Base-by-base conservation (phyloP, 2,797 vertebrate genomes). In the Sebastes kiyomatsui region DNA sequence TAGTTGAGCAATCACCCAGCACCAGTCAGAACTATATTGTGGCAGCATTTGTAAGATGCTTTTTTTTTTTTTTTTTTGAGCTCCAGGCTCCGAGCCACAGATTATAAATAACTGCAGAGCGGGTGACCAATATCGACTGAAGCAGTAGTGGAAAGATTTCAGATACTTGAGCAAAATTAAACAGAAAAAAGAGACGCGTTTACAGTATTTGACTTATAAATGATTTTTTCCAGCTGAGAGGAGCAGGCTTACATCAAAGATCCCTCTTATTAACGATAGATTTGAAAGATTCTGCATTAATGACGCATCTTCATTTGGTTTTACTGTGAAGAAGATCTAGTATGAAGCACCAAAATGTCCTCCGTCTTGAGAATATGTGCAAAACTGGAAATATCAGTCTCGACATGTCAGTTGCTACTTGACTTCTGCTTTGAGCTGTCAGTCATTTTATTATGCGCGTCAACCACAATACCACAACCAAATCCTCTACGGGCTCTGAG, bases 61-160 rank as follows among this genome's bases (percentile, higher is more conserved):
- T 82, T 87, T 23, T 58, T 10, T 8, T 64, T 65, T 18, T 27
- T 67, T 12, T 11, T 69, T 64, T 60, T 69, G 79, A 72, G 88
- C 87, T 83, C 79, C 0, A 18, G 90, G 88, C 91, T 69, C 28
- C 0, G 64, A 83, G 91, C 87, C 91, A 89, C 84, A 9, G 83
- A 82, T 88, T 92, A 92, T 82, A 90, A 93, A 93, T 92, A 92
- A 87, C 90, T 60, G 65, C 75, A 69, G 84, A 83, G 86, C 85
- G 60, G 81, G 68, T 67, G 83, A 89, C 81, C 83, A 76, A 66
- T 68, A 85, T 73, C 49, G 10, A 70, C 59, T 46, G 67, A 83
- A 88, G 69, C 66, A 58, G 68, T 52, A 13, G 67, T 54, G 79
- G 76, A 83, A 75, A 79, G 54, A 81, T 71, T 32, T 79, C 42